phyloP scores from a whole-genome alignment of 2,888 invertebrate genomes.

The Diplolepis rosae region DNA sequence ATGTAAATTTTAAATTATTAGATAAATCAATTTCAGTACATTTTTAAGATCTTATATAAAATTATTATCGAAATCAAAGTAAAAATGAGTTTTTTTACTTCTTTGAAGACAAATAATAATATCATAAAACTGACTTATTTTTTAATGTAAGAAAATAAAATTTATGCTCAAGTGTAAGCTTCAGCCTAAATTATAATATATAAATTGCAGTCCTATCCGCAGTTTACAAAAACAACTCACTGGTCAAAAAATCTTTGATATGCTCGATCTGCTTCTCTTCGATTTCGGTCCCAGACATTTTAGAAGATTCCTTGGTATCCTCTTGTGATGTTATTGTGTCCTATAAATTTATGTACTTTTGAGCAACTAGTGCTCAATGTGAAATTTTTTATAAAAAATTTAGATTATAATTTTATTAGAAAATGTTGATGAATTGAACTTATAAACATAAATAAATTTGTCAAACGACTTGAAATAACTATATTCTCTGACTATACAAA shows the following conservation, averaged over 20 bases:
- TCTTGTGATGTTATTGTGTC: constrained; percentile 12
- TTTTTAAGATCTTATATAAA: not conserved
- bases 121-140: not conserved
- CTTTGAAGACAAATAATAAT: no score
- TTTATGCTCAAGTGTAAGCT: not conserved
- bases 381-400: not conserved
- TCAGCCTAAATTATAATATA: no score
- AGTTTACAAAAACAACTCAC: not conserved
- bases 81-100: not conserved
- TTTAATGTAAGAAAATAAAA: not conserved
- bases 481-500: no score
- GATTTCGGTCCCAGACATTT: not conserved
- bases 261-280: not conserved
- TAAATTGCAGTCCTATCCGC: no score
- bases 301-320: not conserved
- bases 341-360: not conserved
- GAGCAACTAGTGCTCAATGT: not conserved
- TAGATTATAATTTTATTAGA: no score
- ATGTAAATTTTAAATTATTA: not conserved
- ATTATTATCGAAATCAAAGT: not conserved
- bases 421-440: no score
- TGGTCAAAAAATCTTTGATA: not conserved
- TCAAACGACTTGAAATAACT: no score
- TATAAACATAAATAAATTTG: no score
- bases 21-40: not conserved